Base-by-base conservation (phyloP, 1,140 invertebrate species). In the Conopomorpha cramerella region DNA sequence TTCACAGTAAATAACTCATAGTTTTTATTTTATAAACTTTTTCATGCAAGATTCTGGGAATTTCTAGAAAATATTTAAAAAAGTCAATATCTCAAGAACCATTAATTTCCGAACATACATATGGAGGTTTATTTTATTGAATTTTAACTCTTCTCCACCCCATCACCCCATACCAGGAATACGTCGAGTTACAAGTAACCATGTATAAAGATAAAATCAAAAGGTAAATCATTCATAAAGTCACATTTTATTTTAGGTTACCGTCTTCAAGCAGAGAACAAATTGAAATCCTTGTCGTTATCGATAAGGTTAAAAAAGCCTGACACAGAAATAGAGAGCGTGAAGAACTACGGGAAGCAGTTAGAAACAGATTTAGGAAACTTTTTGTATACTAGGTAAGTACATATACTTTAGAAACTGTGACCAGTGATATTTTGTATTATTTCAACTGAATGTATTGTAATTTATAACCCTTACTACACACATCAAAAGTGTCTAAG, bases 281-380 rank as follows among this genome's bases (percentile, higher is more conserved):
- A 90, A 77, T 51, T 91, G 7, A 90, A 89, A 68, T 83, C 84
- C 30, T 56, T 92, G 19, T 89, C 85, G 55, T 86, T 89, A 27
- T 83, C 87, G 12, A 87, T 89, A 36, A 81, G 89, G 63, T 54
- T 91, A 26, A 88, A 87, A 66, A 85, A 86, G 51, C 82, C 86
- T 3, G 86, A 92, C 62, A 82, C 86, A 39, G 78, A 84, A 45
- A 91, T 92, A 72, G 88, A 91, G 60, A 78, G 82, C 39, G 73
- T 91, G 18, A 91, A 89, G 71, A 85, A 84, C 47, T 91, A 91
- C 74, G 86, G 86, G 33, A 82, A 83, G 51, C 85, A 88, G 51
- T 67, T 92, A 42, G 86, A 91, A 59, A 84, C 84, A 59, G 80
- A 77, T 52, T 53, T 83, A 45, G 79, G 77, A 47, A 82, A 82